Base-by-base conservation (phyloP, 2,888 invertebrate genomes). In the Lycia hirtaria region DNA sequence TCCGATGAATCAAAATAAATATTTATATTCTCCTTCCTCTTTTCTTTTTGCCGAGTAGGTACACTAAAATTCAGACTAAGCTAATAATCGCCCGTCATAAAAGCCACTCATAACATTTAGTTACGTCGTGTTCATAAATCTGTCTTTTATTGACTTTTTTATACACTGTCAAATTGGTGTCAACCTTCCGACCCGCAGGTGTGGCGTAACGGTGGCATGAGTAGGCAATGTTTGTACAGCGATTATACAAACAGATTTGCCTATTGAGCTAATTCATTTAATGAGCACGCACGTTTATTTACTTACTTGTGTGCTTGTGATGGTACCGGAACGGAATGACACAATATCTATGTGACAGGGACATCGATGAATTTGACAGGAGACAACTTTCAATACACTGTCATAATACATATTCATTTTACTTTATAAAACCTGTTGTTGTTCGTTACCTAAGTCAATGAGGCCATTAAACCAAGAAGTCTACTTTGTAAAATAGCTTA, bases 141-240 rank as follows among this genome's bases (percentile, higher is more conserved):
- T 35, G 48, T 19, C 38, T 53, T 33, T 52, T 56, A 56, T 57
- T 69, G 66, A 65, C 66, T 48, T 53, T 56, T 60, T 33, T 60
- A 50, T 60, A 50, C 41, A 49, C 30, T 68, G 67, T 72, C 68
- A 67, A 67, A 72, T 68, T 68, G 71, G 72, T 68, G 75, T 78
- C 74, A 73, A 64, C 67, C 58, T 61, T 55, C 44, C 41, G 35
- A 56, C 47, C 56, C 38, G 48, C 51, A 32, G 30, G 40, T 43
- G 54, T 67, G 59, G 49, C 57, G 59, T 62, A 62, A 67, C 51
- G 57, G 60, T 49, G 33, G 60, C 56, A 65, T 72, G 73, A 77
- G 65, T 67, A 51, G 65, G 58, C 72, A 75, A 69, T 72, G 75
- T 77, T 75, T 73, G 67, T 62, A 59, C 55, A 60, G 56, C 51